A percentile compares a stretch with the other conserved stretches of the same genome.
Evolutionary conservation across 2,113 vertebrate species (phyloP).

Genomic region (Tyrannus savana): DNA sequence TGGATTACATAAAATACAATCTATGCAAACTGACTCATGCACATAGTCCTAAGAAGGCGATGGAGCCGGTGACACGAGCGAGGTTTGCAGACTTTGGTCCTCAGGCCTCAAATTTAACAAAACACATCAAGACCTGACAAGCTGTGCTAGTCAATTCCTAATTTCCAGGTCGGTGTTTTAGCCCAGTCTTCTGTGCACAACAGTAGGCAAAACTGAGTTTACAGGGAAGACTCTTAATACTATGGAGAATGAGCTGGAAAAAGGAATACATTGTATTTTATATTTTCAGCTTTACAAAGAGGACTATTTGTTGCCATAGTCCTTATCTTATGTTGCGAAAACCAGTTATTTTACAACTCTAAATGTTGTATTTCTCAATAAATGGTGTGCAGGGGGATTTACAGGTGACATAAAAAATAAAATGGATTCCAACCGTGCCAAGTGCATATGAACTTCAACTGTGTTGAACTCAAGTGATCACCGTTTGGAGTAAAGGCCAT

Average conservation of each 20-base stretch:
- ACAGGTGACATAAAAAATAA: not conserved
- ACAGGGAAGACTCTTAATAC: slow-evolving; percentile 16
- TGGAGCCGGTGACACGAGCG: not conserved
- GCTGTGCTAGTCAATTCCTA: not conserved
- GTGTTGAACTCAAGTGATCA: not conserved
- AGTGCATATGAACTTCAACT: slow-evolving; percentile 33
- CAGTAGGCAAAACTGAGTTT: not conserved
- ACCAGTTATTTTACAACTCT: not conserved
- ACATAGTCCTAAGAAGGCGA: not conserved
- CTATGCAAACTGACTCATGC: slow-evolving; percentile 13
- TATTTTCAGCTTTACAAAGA: not conserved
- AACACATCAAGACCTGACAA: not conserved
- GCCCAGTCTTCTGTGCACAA: not conserved
- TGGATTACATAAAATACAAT: slow-evolving; percentile 27
- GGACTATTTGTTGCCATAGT: not conserved
- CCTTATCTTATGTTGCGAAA: not conserved
- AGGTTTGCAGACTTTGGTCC: slow-evolving; percentile 54
- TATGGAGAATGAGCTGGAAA: not conserved
- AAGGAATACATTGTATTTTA: not conserved
- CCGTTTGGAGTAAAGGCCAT: slow-evolving; percentile 30
- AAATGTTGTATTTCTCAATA: not conserved
- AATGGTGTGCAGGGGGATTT: not conserved
- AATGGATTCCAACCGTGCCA: not conserved
- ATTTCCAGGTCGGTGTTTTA: not conserved
- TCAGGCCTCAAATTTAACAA: not conserved